phyloP scores from a whole-genome alignment of 2,113 vertebrate species.

The Opisthocomus hoazin region DNA sequence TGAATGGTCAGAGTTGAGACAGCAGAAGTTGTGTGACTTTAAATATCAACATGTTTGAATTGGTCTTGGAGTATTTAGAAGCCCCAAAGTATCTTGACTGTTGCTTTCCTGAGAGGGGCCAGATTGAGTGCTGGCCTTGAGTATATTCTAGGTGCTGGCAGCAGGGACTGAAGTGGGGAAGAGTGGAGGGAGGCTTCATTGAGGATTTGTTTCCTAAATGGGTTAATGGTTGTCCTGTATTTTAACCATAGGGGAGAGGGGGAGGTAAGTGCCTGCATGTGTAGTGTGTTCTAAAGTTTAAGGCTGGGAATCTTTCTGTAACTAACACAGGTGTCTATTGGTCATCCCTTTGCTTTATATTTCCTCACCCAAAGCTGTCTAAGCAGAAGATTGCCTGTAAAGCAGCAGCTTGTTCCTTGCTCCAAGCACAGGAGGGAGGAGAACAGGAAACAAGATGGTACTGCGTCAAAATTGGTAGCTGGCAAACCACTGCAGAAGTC shows the following conservation, averaged over 20 bases:
- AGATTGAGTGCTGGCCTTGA: not conserved
- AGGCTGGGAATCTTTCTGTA: not conserved
- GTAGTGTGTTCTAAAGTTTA: not conserved
- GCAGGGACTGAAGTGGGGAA: not conserved
- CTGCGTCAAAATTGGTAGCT: constrained; percentile 25
- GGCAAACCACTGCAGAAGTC: not conserved
- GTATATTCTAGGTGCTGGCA: not conserved
- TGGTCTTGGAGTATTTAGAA: not conserved
- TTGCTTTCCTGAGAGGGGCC: not conserved
- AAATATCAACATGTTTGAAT: not conserved
- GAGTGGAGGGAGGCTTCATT: not conserved
- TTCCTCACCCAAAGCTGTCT: not conserved
- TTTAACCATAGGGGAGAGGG: not conserved
- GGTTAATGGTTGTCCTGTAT: not conserved
- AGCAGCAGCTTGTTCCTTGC: constrained; percentile 21
- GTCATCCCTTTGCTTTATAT: not conserved
- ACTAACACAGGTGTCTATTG: not conserved
- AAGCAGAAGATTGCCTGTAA: not conserved
- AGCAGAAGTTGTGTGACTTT: not conserved
- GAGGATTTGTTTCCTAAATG: not conserved
- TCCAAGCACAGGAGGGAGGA: not conserved
- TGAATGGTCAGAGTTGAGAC: not conserved
- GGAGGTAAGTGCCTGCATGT: not conserved
- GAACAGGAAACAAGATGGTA: not conserved
- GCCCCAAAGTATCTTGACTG: not conserved